Evolutionary conservation across 2,888 invertebrate species (phyloP), one percentile per base, ranked within the genome.

Genomic region (Cybosia mesomella): DNA sequence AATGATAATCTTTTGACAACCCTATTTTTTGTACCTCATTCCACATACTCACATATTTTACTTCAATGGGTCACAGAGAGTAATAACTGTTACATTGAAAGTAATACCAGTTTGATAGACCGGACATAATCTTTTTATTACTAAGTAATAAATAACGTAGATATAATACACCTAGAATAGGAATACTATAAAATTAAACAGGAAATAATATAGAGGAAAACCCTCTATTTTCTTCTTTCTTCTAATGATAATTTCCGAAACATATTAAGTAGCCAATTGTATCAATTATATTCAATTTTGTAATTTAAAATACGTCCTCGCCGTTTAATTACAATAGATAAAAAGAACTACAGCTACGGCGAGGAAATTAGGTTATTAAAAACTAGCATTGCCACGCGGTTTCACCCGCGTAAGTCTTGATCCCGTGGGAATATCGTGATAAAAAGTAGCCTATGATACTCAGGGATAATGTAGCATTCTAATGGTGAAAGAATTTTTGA

Each of bases 1-100:
- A 13, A 55, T 15, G 8, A 1, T 28, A n/a, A 10, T 28, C 34
- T n/a, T 34, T 34, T 10, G 55, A 55, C 63, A 63, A 2, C 54
- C 55, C 55, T 63, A 55, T n/a, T 55, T 21, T 49, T 60, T 28
- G n/a, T 18, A 49, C 24, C 28, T 60, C 43, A 60, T 60, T 60
- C n/a, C 24, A 63, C 55, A 55, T 64, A 24, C 55, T 10, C 13
- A 32, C 15, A 62, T 55, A 7, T 55, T 62, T 55, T 24, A 36
- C 21, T 18, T 55, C 39, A 55, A 55, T 64, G 34, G 55, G 54
- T 63, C 54, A 63, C 7, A 36, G 18, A 54, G 34, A 36, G 10
- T 54, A 53, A 36, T 64, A 64, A 64, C 55, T 55, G 63, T 54
- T 55, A 55, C 55, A 64, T 64, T 39, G 39, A 36, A 63, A 63